phyloP scores from a whole-genome alignment of 2,797 vertebrate genomes.

The Phrynocephalus vlangalii region DNA sequence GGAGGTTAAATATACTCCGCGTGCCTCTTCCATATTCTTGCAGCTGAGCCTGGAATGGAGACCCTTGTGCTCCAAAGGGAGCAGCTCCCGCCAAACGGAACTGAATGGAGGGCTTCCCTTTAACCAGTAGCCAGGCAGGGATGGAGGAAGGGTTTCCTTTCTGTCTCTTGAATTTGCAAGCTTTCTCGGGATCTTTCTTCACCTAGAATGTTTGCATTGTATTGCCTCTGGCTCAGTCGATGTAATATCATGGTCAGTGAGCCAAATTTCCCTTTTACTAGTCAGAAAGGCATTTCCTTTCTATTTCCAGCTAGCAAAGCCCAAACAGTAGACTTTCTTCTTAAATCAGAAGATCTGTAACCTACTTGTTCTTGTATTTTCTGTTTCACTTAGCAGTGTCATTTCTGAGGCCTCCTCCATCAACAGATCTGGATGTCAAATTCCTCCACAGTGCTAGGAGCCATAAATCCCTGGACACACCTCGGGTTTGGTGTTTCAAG shows the following conservation, averaged over 20 bases:
- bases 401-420: not conserved
- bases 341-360: not conserved
- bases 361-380: not conserved
- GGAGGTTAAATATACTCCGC: constrained; percentile 53
- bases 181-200: not conserved
- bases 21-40: constrained; percentile 22
- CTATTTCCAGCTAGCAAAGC: not conserved
- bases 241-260: not conserved
- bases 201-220: not conserved
- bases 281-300: not conserved
- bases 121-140: constrained; percentile 20
- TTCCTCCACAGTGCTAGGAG: too few species aligned
- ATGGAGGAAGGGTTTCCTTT: not conserved
- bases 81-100: constrained; percentile 9
- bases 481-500: too few species aligned
- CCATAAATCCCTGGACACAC: too few species aligned
- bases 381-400: not conserved
- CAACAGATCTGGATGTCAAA: not conserved
- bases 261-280: not conserved
- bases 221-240: not conserved
- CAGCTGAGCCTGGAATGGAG: constrained; percentile 45
- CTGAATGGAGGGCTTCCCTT: constrained; percentile 22
- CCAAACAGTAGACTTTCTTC: not conserved
- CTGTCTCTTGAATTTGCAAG: not conserved
- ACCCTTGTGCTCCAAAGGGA: constrained; percentile 36